These are phyloP conservation scores for Anastrepha ludens DNA, from an alignment of 1,140 invertebrate species.

Conservation along the genomic window DNA sequence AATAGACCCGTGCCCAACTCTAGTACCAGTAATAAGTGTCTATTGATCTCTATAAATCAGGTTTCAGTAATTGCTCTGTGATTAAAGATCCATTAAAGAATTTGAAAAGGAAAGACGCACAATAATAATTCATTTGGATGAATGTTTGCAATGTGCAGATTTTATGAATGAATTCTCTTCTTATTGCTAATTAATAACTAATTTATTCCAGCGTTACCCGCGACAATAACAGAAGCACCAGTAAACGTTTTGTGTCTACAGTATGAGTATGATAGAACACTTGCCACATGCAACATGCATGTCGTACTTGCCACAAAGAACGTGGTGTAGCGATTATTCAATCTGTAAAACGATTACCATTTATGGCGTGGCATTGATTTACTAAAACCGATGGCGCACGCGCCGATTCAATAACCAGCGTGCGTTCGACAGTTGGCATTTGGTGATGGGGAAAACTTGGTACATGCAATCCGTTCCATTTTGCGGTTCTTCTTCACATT, in stretches of 20 bases:
- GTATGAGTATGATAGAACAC: conserved; percentile 19
- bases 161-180: conserved; percentile 20
- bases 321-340: conserved; percentile 42
- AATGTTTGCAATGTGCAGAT: conserved; percentile 23
- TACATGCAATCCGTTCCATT: conserved; percentile 46
- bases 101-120: background rate
- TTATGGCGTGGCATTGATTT: conserved; percentile 47
- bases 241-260: background rate
- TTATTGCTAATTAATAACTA: conserved; percentile 44
- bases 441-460: background rate
- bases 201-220: conserved; percentile 17
- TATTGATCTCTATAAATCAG: background rate
- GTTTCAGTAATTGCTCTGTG: conserved; percentile 12
- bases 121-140: background rate
- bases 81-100: conserved; percentile 36
- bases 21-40: too few species aligned
- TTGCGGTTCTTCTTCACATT: conserved; percentile 22
- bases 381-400: conserved; percentile 44
- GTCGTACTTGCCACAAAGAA: background rate
- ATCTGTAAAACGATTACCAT: conserved; percentile 52
- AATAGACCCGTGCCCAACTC: too few species aligned
- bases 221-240: background rate
- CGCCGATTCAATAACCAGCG: background rate
- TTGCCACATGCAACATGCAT: conserved; percentile 31
- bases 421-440: conserved; percentile 16